Base-by-base conservation (phyloP, 2,113 vertebrate genomes). In the Philantomba maxwellii region DNA sequence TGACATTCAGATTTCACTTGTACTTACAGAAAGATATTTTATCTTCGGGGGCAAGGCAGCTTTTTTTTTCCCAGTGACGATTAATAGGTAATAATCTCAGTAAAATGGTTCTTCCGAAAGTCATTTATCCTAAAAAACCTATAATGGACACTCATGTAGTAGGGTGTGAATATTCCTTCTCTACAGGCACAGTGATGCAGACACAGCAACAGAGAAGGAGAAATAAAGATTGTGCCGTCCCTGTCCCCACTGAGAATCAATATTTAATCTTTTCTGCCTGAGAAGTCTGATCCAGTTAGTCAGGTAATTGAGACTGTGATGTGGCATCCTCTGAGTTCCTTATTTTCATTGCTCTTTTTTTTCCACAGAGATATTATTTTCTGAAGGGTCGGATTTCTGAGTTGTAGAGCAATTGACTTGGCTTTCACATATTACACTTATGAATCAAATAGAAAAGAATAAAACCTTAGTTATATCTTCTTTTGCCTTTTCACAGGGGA, bases 201-300 rank as follows among this genome's bases (percentile, higher is more conserved):
- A 33, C 2, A 25, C 16, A 7, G 33, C 39, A 49, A 4, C 4
- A 7, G 33, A 19, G 53, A 11, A 1, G 8, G 73, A 39, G 49
- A 73, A 51, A 6, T 8, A 9, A 17, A 49, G 55, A 12, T 4
- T 0, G 10, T 5, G 47, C 21, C 21, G 3, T 28, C 66, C 83
- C 43, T 2, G 25, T 2, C 15, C 7, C 47, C 36, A 17, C 23
- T 3, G 17, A 14, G 6, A 55, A 96, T 93, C 89, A 49, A 86
- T 77, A 95, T 60, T 93, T 77, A 39, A 95, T 96, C 96, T 96
- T 93, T 90, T 93, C 89, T 94, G 92, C 89, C 58, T 49, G 55
- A 87, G 77, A 66, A 53, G 73, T 62, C 81, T 28, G 75, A 66
- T 43, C 62, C 64, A 28, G 16, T 8, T 13, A 51, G 33, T 28